phyloP scores from a whole-genome alignment of 2,888 invertebrate species.

The Drosophila prolongata region DNA sequence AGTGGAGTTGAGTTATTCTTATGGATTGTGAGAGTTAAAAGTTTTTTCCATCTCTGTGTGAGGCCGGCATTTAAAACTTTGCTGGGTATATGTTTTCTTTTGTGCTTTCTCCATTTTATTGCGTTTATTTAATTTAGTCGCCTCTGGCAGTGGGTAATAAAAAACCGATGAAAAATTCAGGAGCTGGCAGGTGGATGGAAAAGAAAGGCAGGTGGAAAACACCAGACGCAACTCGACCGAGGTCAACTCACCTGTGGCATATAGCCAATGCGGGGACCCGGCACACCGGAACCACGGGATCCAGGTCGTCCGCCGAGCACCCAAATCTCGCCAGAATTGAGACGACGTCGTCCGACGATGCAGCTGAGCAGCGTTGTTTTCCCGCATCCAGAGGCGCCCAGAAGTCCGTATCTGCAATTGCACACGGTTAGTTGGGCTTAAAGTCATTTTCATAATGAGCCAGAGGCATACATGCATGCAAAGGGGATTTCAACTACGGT shows the following conservation, averaged over 20 bases:
- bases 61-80: slow-evolving; percentile 54
- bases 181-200: slow-evolving; percentile 12
- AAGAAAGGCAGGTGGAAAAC: neutral
- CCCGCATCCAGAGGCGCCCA: slow-evolving; percentile 96
- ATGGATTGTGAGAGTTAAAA: slow-evolving; percentile 65
- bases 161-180: slow-evolving; percentile 68
- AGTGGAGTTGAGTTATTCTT: slow-evolving; percentile 35
- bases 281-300: slow-evolving; percentile 92
- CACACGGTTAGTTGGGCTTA: slow-evolving; percentile 2
- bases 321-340: slow-evolving; percentile 93
- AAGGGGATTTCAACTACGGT: too few relatives aligned
- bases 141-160: slow-evolving; percentile 61
- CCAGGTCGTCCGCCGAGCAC: slow-evolving; percentile 94
- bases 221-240: neutral
- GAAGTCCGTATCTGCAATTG: slow-evolving; percentile 90
- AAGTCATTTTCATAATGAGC: slow-evolving; percentile 55
- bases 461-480: neutral
- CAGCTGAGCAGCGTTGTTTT: slow-evolving; percentile 95
- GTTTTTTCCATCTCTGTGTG: slow-evolving; percentile 23
- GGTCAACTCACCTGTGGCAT: slow-evolving; percentile 90
- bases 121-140: slow-evolving; percentile 78
- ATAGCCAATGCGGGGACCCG: slow-evolving; percentile 95
- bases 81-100: slow-evolving; percentile 22
- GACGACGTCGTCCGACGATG: slow-evolving; percentile 91
- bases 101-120: slow-evolving; percentile 65